phyloP scores from a whole-genome alignment of 64 coral and sea anemone genomes.

The Anthopleura sola region DNA sequence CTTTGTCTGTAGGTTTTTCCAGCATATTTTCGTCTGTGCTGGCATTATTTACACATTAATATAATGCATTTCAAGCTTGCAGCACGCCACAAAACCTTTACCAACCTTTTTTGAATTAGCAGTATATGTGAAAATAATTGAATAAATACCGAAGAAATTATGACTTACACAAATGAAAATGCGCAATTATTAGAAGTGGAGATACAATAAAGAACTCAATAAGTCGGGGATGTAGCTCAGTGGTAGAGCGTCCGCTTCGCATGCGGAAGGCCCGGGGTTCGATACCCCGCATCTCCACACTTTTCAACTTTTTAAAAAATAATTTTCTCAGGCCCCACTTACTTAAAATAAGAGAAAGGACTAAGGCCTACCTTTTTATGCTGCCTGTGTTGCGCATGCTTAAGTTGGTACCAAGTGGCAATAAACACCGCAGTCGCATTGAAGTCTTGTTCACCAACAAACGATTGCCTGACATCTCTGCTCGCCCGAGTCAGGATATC shows the following conservation, averaged over 20 bases:
- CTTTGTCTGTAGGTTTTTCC: too few relatives aligned
- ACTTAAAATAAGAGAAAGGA: neutral
- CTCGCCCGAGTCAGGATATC: neutral
- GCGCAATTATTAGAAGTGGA: neutral
- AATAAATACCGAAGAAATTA: too few relatives aligned
- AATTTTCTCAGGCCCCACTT: neutral
- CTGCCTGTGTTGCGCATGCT: slow-evolving; percentile 18
- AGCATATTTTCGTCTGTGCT: too few relatives aligned
- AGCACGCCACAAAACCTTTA: too few relatives aligned
- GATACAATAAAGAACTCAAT: neutral
- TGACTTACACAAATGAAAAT: too few relatives aligned
- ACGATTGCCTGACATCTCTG: neutral
- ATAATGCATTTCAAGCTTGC: too few relatives aligned
- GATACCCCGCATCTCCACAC: slow-evolving; percentile 34
- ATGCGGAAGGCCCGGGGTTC: slow-evolving; percentile 38
- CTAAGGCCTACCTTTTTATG: neutral
- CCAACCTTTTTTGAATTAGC: too few relatives aligned
- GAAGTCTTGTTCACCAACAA: neutral
- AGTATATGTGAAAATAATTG: too few relatives aligned
- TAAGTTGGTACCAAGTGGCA: slow-evolving; percentile 22
- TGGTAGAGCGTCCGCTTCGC: slow-evolving; percentile 45
- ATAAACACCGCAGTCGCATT: slow-evolving; percentile 31
- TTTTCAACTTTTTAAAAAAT: neutral
- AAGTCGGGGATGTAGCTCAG: slow-evolving; percentile 44
- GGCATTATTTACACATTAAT: too few relatives aligned